Evolutionary conservation across 2,113 vertebrate species (phyloP), one percentile per base, ranked within the genome.

Genomic region (Peromyscus leucopus): DNA sequence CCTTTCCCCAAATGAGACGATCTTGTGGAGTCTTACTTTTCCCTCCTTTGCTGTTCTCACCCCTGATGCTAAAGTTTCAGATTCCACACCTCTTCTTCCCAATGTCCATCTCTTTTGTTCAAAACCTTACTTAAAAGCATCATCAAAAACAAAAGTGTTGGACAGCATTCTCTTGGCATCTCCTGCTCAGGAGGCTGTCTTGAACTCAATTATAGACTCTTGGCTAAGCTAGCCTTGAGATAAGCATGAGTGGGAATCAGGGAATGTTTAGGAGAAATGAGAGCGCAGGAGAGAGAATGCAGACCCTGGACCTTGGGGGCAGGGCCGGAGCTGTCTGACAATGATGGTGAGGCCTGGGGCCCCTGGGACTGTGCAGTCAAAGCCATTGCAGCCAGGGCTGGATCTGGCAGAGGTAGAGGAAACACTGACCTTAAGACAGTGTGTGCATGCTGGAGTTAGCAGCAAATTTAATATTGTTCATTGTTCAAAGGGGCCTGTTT

Each of bases 401-500:
- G 28, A 67, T 19, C 75, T 65, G 80, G 57, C n/a, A 90, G 55
- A 89, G 24, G 13, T 19, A 42, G 19, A 59, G 65, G 74, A 21
- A 69, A 61, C 69, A 86, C 0, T 97, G 98, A 94, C 89, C 71
- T 86, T 86, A 63, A 95, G 28, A 61, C 2, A 93, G 72, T 76
- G 75, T 61, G 19, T 72, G 74, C 94, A 96, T 51, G 89, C 96
- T 59, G 42, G 92, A 94, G 94, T 93, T 96, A 97, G 96, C 36
- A 92, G 91, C 74, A 95, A 94, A 98, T 96, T 96, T 97, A 98
- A 98, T 97, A 98, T 97, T 95, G 94, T 61, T 87, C 97, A 79
- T 69, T 94, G 82, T 96, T 97, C 96, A 96, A 87, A 97, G 91
- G n/a, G 97, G 93, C 42, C 42, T 83, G 97, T 95, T 96, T 72